Base-by-base conservation (phyloP, 2,113 vertebrate species). In the Laticauda laticaudata region DNA sequence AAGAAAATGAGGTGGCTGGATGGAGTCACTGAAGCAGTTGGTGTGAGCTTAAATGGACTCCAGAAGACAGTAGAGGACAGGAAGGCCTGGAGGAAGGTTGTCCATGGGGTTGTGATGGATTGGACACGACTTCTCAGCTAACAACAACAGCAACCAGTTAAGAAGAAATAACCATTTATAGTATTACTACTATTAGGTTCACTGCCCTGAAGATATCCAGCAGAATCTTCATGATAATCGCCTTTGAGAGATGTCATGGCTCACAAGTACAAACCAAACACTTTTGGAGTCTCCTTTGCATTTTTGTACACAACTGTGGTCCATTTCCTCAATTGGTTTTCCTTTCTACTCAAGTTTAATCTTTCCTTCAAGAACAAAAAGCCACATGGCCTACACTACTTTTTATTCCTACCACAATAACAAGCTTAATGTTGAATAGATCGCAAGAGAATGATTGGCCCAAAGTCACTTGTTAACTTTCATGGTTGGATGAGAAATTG, bases 121-220 rank as follows among this genome's bases (percentile, higher is more conserved):
- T 48, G 48, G 48, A 48, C 48, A 48, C 1, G 48, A 48, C 48
- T 48, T 48, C 48, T 7, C 48, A 8, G 48, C 48, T 48, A 48
- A 48, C 48, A 48, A 48, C 48, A 48, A 48, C 48, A 48, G 48
- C 48, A 48, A 48, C 7, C 48, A 48, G 7, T 48, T 48, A 48
- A 48, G 89, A 86, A 87, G 88, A 43, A 91, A 81, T 94, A 90
- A 34, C 59, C 3, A 56, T 75, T 75, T 39, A 75, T 15, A 39
- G 6, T 20, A 20, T 91, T 95, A 94, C 95, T 92, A 91, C 34
- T 39, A 39, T 39, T 39, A 39, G n/a, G n/a, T 43, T 64, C 89
- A 43, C 15, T 90, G 57, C 56, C 54, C 23, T 87, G 55, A 87
- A 93, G 81, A 53, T 48, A 29, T 23, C 45, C 8, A 51, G n/a